Conservation (phyloP, 2,113 vertebrate species). For the Phoxinus phoxinus region DNA sequence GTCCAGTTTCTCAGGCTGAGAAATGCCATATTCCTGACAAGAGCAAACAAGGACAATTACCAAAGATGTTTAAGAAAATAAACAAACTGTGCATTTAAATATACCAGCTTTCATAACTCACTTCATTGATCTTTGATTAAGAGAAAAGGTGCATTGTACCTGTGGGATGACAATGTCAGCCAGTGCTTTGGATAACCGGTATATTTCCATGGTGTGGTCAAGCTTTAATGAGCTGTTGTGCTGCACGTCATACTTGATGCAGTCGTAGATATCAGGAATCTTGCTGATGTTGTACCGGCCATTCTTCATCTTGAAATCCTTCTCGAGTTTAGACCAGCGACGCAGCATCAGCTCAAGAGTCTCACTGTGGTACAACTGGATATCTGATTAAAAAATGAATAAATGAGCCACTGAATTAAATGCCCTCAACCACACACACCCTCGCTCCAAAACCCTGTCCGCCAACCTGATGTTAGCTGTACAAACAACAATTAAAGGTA, state of each 20-base stretch:
- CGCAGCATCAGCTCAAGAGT: constrained; percentile 89
- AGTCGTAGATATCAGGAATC: constrained; percentile 91
- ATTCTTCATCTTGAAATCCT: constrained; percentile 91
- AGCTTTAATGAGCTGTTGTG: constrained; percentile 87
- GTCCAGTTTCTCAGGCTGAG: constrained; percentile 86
- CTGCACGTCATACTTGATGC: constrained; percentile 91
- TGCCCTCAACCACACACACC: not conserved
- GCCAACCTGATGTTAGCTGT: not conserved
- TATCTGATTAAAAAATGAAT: constrained; percentile 71
- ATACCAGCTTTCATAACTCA: not conserved
- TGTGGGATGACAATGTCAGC: constrained; percentile 92
- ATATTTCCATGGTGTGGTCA: constrained; percentile 88
- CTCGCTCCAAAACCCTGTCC: not conserved
- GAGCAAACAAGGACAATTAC: not conserved
- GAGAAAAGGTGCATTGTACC: constrained; percentile 66
- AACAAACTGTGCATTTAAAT: not conserved
- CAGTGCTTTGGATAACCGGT: constrained; percentile 87
- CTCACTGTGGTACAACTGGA: constrained; percentile 90
- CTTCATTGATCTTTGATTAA: not conserved
- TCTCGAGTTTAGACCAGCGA: constrained; percentile 88
- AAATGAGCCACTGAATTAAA: not conserved
- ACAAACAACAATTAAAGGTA: too few relatives aligned
- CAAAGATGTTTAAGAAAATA: not conserved
- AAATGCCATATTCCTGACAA: constrained; percentile 89
- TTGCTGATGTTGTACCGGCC: constrained; percentile 91